Evolutionary conservation across 2,888 invertebrate genomes (phyloP), one percentile per base, ranked within the genome.

Genomic region (Colletes collaris): DNA sequence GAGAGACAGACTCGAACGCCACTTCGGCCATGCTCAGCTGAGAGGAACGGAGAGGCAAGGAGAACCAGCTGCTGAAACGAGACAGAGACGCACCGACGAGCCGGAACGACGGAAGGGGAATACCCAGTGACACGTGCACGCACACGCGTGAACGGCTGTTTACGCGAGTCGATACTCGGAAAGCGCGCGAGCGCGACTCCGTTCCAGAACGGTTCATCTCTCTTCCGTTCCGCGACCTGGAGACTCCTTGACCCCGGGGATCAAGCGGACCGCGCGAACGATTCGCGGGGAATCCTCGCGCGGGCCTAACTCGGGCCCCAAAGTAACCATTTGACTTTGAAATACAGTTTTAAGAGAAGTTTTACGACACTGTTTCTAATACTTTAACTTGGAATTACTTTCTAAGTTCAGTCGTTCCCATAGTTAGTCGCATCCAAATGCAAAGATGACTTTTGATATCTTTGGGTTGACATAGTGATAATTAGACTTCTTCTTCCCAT

Each of bases 1-100:
- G 88, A 86, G 87, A 83, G 83, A 84, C 83, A 89, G 88, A 86
- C 88, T 87, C 82, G 84, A 84, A 82, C 89, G 78, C 82, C 84
- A 85, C 86, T 89, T 87, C 78, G 83, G 82, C 85, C 84, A 67
- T 83, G 86, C 83, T 84, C 84, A 76, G 74, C 68, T 71, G 70
- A 63, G 76, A 74, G 64, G 44, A 46, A 60, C 63, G 60, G 60
- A 72, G 69, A 65, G 60, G 62, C 53, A 44, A 52, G 58, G 72
- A 63, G 55, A 68, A 63, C 44, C 71, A 27, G 76, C 50, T 49
- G 63, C 63, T 64, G 67, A 68, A 56, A 63, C 55, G 68, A 71
- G 56, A 78, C 56, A 69, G 71, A 79, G 72, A 65, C 55, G 59
- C 6, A 46, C 13, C 11, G 67, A 71, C 64, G 66, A 64, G 65